phyloP scores from a whole-genome alignment of 1,140 invertebrate genomes.

The Charaxes varanes region DNA sequence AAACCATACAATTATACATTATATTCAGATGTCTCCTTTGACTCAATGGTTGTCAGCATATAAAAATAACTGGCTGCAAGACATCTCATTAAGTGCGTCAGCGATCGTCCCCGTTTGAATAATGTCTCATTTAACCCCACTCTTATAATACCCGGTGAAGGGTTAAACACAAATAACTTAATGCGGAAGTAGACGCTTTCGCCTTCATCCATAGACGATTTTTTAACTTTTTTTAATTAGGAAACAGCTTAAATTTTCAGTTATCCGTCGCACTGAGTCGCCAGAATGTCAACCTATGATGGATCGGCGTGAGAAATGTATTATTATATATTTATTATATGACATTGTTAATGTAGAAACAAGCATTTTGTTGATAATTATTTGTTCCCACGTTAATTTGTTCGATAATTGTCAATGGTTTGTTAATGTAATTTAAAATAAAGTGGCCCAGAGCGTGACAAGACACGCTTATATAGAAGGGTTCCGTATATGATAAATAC shows the following conservation, averaged over 20 bases:
- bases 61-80: conserved; percentile 64
- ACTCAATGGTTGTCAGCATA: conserved; percentile 24
- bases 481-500: no score
- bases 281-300: conserved; percentile 38
- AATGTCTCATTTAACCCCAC: conserved; percentile 69
- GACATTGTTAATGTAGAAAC: conserved; percentile 14
- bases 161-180: conserved; percentile 67
- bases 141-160: conserved; percentile 62
- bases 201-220: conserved; percentile 35
- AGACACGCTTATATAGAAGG: no score
- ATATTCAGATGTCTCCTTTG: conserved; percentile 29
- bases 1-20: no score
- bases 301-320: conserved; percentile 55
- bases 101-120: conserved; percentile 54
- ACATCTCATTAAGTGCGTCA: conserved; percentile 67
- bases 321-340: no score
- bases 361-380: no score
- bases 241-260: conserved; percentile 67
- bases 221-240: conserved; percentile 69
- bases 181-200: conserved; percentile 56
- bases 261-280: conserved; percentile 30
- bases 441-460: no score
- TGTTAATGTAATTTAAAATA: no score
- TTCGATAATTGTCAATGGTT: no score
- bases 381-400: conserved; percentile 7